Evolutionary conservation across 1,140 invertebrate genomes (phyloP), one percentile per base, ranked within the genome.

Genomic region (Diorhabda carinulata): DNA sequence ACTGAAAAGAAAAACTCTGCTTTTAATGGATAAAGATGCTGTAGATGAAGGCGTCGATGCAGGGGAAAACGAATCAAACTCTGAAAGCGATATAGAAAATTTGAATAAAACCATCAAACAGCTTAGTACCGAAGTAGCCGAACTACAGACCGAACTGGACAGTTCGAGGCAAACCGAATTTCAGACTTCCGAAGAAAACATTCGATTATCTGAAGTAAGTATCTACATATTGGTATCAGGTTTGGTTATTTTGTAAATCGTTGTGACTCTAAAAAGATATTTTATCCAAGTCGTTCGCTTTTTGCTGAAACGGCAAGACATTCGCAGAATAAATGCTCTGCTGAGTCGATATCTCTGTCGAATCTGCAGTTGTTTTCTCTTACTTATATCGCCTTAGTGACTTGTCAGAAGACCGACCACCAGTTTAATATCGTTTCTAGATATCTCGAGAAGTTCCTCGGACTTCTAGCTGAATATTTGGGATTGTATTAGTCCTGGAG

Each of bases 121-220:
- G 64, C 79, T 91, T 8, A 89, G 87, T 67, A 80, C 82, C 62
- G 86, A 89, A 77, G 83, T 90, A 9, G 89, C 88, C 0, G 80
- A 84, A 45, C 79, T 91, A 10, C 89, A 91, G 79, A 87, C 89
- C 0, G 89, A 91, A 75, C 79, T 89, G 9, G 88, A 85, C 78
- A 78, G 86, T 2, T 86, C 87, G 0, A 84, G 85, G 40, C 81
- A 90, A 57, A 85, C 87, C 61, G 89, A 91, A 81, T 91, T 90
- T 70, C 89, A 91, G 74, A 87, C 89, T 0, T 87, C 88, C 62
- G 89, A 91, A 76, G 82, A 87, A 56, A 83, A 82, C 65, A 81
- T 83, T 2, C 82, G 84, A 44, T 71, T 85, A 25, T 77, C 80
- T 6, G 84, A 86, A 79, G 84, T 85, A 70, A 61, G 65, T 67